A percentile compares a stretch with the other conserved stretches of the same genome.
phyloP scores from a whole-genome alignment of 1,140 invertebrate genomes.

The Drosophila triauraria region DNA sequence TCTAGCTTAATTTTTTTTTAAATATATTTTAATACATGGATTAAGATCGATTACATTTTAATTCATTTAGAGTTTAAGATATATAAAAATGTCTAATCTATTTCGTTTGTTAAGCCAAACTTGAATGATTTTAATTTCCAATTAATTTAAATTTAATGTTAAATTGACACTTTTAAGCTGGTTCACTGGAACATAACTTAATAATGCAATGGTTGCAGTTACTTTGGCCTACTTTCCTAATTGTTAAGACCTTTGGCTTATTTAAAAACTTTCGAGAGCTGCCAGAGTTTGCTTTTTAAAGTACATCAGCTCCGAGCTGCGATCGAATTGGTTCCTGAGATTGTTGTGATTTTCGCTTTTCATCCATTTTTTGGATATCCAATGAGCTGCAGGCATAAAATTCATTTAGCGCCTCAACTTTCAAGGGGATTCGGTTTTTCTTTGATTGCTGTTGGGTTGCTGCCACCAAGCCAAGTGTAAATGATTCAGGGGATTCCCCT shows the following conservation, averaged over 20 bases:
- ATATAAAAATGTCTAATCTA: too few relatives aligned
- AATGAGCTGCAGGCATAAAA: slow-evolving; percentile 61
- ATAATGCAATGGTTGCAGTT: background rate
- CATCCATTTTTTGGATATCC: slow-evolving; percentile 4
- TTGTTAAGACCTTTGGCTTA: background rate
- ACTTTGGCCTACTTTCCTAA: background rate
- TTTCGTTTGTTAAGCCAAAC: background rate
- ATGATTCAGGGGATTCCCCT: slow-evolving; percentile 53
- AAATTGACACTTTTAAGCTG: background rate
- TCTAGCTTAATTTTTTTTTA: too few relatives aligned
- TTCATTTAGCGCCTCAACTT: slow-evolving; percentile 56
- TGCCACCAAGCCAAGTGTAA: slow-evolving; percentile 61
- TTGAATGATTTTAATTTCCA: background rate
- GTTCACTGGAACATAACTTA: background rate
- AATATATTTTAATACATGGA: too few relatives aligned
- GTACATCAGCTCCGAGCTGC: background rate
- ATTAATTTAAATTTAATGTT: background rate
- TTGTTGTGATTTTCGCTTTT: background rate
- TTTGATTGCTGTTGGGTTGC: slow-evolving; percentile 17
- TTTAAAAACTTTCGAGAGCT: background rate
- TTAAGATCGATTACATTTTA: too few relatives aligned
- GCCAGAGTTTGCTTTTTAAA: slow-evolving; percentile 7
- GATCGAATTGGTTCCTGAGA: background rate
- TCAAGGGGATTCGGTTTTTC: slow-evolving; percentile 43
- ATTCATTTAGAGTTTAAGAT: too few relatives aligned